Base-by-base conservation (phyloP, 2,113 vertebrate species). In the Gavia stellata region DNA sequence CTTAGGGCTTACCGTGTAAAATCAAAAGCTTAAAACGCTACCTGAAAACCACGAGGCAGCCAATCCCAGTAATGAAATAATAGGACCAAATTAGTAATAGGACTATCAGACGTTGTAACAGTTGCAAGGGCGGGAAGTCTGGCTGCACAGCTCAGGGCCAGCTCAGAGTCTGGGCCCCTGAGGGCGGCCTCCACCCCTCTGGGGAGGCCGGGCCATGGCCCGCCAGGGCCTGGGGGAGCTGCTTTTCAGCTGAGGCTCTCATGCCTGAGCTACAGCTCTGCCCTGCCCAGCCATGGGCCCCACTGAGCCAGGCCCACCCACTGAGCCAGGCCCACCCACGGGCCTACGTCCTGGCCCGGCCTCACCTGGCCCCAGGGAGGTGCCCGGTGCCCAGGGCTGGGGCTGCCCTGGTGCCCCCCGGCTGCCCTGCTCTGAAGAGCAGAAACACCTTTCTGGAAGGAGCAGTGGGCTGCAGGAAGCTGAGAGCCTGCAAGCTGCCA, bases 301-400 rank as follows among this genome's bases (percentile, higher is more conserved):
- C 34, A 23, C 42, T 17, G 26, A 42, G 31, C 17, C 4, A 1
- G 26, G 12, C 23, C 25, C n/a, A 28, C 6, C 23, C 50, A 10
- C 0, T 17, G 26, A 42, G 31, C 17, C 4, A 1, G 26, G 12
- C 23, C 25, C n/a, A 28, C 6, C 23, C 50, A 10, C 0, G 0
- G 34, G 53, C 14, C 14, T 15, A 6, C 3, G 23, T 8, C 44
- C 28, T 11, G 24, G 21, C 17, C 36, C 13, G 16, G 38, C 40
- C 26, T 56, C 31, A 18, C 42, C n/a, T 0, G 1, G 21, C 14
- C 36, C 49, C 47, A 38, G 53, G 10, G 8, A 25, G 7, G 6
- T 25, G 53, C 17, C 26, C 9, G 15, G 10, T 17, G 36, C 10
- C 17, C 5, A 1, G 21, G 14, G 33, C 38, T 79, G 49, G 44